Evolutionary conservation across 1,140 invertebrate genomes (phyloP), one percentile per base, ranked within the genome.

Genomic region (Eueides isabella): DNA sequence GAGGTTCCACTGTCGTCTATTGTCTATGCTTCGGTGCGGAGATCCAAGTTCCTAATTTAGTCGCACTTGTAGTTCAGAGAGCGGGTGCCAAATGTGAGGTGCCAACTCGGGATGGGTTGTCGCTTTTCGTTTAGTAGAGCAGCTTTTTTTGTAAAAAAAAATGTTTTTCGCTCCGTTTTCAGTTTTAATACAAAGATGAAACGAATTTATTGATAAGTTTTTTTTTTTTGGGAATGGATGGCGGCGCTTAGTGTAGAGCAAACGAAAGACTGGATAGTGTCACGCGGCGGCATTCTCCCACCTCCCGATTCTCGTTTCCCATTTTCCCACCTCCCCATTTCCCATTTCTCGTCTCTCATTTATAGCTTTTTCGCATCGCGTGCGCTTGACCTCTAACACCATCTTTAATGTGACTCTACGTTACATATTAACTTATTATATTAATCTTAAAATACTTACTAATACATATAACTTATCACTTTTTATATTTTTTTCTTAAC

Each of bases 191-290:
- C 41, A 48, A 48, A 48, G 41, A 48, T 48, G 35, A 48, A 33
- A 55, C 48, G 48, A 55, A 55, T 55, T 55, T 55, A 55, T 48
- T 48, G n/a, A 23, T 48, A 48, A n/a, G 5, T 48, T 16, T 14
- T 14, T 38, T 38, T 5, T 48, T 16, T 14, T 14, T 38, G 14
- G 35, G n/a, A 9, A 48, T 48, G 66, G 11, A 66, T 55, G 30
- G 5, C 23, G 63, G 66, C 41, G 75, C 72, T 73, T 91, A 87
- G 86, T 80, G 83, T 92, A 90, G 90, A 88, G 88, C 79, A 92
- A 92, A 87, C 88, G 90, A 92, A 92, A 92, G 90, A 92, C 90
- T 92, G 90, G 90, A 85, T 90, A 90, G 89, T 83, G 85, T 87
- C 85, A 89, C 78, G 86, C 73, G 80, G 67, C 48, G 30, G 26